These are phyloP conservation scores for Amphilophus citrinellus DNA, from an alignment of 2,113 vertebrate species.

Conservation along the genomic window DNA sequence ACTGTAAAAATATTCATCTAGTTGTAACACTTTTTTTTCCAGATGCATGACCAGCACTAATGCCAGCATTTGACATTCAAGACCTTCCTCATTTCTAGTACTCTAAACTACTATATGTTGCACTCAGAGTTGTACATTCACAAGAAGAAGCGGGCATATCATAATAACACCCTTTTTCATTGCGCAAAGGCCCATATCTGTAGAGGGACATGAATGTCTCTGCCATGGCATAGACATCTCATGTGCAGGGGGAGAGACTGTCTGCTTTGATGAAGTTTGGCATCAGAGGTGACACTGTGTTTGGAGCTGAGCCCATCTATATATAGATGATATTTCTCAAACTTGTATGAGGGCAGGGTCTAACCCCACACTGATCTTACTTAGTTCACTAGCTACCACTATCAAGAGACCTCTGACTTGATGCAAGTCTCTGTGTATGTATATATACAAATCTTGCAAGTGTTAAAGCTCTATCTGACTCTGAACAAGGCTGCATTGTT, in stretches of 20 bases:
- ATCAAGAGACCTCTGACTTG: background rate
- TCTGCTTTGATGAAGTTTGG: conserved; percentile 1
- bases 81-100: background rate
- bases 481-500: background rate
- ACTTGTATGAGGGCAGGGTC: background rate
- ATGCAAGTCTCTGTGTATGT: background rate
- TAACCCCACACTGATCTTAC: background rate
- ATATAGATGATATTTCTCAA: conserved; percentile 40
- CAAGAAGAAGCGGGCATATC: background rate
- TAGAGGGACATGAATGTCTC: background rate
- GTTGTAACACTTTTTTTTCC: background rate
- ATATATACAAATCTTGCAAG: background rate
- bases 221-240: background rate
- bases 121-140: background rate
- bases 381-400: background rate
- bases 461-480: background rate
- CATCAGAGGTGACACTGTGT: conserved; percentile 8
- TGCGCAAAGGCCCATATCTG: conserved; percentile 3
- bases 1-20: background rate
- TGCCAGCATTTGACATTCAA: background rate
- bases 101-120: background rate
- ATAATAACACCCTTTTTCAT: background rate
- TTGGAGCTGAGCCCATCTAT: conserved; percentile 38
- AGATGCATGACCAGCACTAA: background rate
- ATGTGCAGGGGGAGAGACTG: background rate